Conservation (phyloP, 2,888 invertebrate genomes). For the Neocrepidodera transversa region DNA sequence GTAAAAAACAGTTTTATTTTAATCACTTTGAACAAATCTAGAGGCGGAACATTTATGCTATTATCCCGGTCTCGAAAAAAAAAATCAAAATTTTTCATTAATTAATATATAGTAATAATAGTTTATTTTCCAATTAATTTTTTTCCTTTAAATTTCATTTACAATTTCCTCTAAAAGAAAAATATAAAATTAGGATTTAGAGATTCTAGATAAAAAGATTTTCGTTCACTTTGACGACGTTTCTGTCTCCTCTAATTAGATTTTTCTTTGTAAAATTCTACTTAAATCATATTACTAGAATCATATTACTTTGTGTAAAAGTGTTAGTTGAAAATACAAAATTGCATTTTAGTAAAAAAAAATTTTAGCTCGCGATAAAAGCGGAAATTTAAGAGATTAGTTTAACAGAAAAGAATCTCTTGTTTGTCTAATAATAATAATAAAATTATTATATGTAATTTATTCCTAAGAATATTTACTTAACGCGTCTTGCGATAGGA, state of each 20-base stretch:
- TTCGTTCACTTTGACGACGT: not conserved
- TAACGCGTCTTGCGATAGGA: too few species aligned
- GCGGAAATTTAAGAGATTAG: not conserved
- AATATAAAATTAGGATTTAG: not conserved
- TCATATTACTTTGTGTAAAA: slow-evolving; percentile 4
- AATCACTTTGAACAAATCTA: too few species aligned
- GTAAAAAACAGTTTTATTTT: too few species aligned
- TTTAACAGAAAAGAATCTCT: not conserved
- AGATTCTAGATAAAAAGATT: not conserved
- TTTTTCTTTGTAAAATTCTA: slow-evolving; percentile 5
- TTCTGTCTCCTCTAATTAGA: not conserved
- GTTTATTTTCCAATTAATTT: too few species aligned
- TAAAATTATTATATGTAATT: too few species aligned
- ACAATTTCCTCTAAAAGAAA: not conserved
- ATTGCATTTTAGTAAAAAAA: slow-evolving; percentile 1
- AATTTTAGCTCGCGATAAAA: not conserved
- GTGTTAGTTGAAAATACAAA: slow-evolving; percentile 3
- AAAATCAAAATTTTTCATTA: too few species aligned
- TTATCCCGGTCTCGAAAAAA: too few species aligned
- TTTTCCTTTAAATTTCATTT: too few species aligned
- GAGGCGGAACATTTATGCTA: too few species aligned
- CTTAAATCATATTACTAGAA: slow-evolving; percentile 3
- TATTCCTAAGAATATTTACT: too few species aligned
- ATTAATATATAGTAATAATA: too few species aligned
- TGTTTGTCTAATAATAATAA: not conserved